Evolutionary conservation across 2,888 invertebrate species (phyloP).

Genomic region (Cosmia pyralina): DNA sequence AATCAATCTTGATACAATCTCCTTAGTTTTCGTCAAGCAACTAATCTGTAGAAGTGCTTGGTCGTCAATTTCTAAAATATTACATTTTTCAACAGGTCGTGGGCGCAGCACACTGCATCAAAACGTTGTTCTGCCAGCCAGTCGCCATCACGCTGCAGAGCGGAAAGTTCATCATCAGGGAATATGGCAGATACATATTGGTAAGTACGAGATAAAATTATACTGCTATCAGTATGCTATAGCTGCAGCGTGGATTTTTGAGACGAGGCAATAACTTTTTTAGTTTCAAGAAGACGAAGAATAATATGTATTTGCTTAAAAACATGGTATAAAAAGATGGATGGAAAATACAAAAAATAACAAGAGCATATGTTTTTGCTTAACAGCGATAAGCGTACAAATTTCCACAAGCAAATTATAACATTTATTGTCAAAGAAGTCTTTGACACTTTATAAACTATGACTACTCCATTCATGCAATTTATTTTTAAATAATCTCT

Average conservation of each 20-base stretch:
- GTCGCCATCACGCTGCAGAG: slow-evolving; percentile 95
- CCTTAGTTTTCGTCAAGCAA: neutral
- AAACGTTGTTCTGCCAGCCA: slow-evolving; percentile 94
- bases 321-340: too few relatives aligned
- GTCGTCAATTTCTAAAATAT: neutral
- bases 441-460: too few relatives aligned
- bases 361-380: too few relatives aligned
- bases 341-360: too few relatives aligned
- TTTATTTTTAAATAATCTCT: too few relatives aligned
- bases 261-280: neutral
- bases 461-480: too few relatives aligned
- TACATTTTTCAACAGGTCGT: slow-evolving; percentile 91
- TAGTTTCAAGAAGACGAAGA: too few relatives aligned
- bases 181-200: slow-evolving; percentile 95
- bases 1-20: neutral
- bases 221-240: neutral
- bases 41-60: neutral
- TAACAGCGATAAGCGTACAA: too few relatives aligned
- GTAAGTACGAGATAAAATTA: slow-evolving; percentile 90
- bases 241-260: neutral
- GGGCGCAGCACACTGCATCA: slow-evolving; percentile 96
- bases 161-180: slow-evolving; percentile 96
- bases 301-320: too few relatives aligned
- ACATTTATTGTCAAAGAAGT: too few relatives aligned
- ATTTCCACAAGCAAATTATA: too few relatives aligned